Evolutionary conservation across 2,888 invertebrate species (phyloP).

Genomic region (Heliconius hortense): DNA sequence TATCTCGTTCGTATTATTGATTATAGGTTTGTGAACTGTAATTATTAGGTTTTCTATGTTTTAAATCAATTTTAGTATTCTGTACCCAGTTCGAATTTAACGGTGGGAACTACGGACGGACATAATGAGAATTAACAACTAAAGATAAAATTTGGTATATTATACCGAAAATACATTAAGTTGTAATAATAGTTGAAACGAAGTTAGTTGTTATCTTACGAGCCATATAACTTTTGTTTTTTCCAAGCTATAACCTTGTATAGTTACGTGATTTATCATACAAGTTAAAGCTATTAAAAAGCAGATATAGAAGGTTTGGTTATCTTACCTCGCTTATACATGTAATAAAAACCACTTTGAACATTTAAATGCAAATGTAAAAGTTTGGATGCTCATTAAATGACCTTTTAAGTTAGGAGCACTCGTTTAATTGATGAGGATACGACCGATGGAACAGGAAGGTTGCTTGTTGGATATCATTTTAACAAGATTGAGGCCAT

Average conservation of each 20-base stretch:
- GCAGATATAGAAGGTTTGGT: slow-evolving; percentile 36
- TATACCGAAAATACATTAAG: neutral
- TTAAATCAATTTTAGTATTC: slow-evolving; percentile 63
- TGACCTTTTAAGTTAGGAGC: slow-evolving; percentile 33
- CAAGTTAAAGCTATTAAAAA: slow-evolving; percentile 40
- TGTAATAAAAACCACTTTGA: slow-evolving; percentile 41
- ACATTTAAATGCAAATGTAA: slow-evolving; percentile 37
- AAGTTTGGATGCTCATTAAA: slow-evolving; percentile 41
- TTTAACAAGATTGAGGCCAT: slow-evolving; percentile 23
- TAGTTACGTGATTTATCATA: slow-evolving; percentile 36
- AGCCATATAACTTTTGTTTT: slow-evolving; percentile 27
- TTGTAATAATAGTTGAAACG: slow-evolving; percentile 1
- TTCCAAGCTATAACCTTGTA: slow-evolving; percentile 30
- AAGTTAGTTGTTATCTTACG: slow-evolving; percentile 13
- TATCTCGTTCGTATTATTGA: slow-evolving; percentile 71
- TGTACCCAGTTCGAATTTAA: slow-evolving; percentile 49
- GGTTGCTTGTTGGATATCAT: slow-evolving; percentile 12
- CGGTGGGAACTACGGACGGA: slow-evolving; percentile 20
- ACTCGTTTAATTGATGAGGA: slow-evolving; percentile 38
- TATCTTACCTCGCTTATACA: slow-evolving; percentile 41
- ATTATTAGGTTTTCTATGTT: slow-evolving; percentile 64
- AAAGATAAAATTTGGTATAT: slow-evolving; percentile 2
- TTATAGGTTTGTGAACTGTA: slow-evolving; percentile 70
- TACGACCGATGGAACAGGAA: slow-evolving; percentile 24
- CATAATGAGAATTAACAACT: neutral